Evolutionary conservation across 2,888 invertebrate genomes (phyloP).

Genomic region (Coenonympha glycerion): DNA sequence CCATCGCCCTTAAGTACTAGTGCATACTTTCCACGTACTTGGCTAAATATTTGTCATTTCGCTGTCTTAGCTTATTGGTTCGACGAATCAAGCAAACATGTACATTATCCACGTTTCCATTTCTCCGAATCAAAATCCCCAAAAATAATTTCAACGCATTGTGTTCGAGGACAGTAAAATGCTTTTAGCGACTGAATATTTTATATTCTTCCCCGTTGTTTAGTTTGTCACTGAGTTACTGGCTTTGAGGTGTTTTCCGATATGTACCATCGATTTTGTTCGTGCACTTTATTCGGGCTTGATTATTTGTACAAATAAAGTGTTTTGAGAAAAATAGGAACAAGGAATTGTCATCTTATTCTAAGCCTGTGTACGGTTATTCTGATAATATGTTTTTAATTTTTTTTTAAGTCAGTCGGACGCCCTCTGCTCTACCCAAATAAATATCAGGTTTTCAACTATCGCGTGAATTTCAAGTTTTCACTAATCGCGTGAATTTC

Average conservation of each 20-base stretch:
- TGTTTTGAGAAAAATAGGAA: too few relatives aligned
- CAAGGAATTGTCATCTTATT: not conserved
- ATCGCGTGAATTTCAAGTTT: too few relatives aligned
- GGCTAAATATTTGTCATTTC: too few relatives aligned
- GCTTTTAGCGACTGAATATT: constrained; percentile 36
- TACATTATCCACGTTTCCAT: not conserved
- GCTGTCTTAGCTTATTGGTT: too few relatives aligned
- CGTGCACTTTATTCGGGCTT: not conserved
- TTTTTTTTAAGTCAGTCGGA: too few relatives aligned
- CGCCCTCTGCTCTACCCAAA: too few relatives aligned
- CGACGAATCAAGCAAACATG: too few relatives aligned
- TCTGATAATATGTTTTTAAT: too few relatives aligned
- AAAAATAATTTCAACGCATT: not conserved
- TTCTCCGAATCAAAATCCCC: not conserved
- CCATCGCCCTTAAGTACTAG: too few relatives aligned
- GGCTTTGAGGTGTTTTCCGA: not conserved
- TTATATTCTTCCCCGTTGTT: constrained; percentile 22
- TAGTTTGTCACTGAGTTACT: not conserved
- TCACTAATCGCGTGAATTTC: too few relatives aligned
- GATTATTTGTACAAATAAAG: not conserved
- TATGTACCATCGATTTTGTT: not conserved
- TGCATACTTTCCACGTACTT: too few relatives aligned
- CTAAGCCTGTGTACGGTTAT: not conserved
- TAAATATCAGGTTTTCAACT: too few relatives aligned
- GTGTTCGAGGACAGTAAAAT: constrained; percentile 24